These are phyloP conservation scores for Neuroscelio doddi DNA, from an alignment of 2,888 invertebrate species.

Conservation along the genomic window DNA sequence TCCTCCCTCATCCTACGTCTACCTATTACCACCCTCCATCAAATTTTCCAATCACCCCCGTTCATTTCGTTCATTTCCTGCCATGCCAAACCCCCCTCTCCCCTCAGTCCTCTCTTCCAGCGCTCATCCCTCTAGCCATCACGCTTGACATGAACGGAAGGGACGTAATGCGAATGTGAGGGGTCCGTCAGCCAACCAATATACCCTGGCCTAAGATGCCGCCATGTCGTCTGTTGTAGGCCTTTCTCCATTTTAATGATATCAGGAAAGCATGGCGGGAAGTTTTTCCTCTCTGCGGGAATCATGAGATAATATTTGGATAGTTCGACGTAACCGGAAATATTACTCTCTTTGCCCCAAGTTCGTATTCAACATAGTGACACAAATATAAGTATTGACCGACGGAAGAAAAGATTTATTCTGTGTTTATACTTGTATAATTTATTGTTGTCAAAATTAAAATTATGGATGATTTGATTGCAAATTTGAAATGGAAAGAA, in stretches of 20 bases:
- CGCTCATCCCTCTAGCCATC: conserved; percentile 25
- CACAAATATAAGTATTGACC: too few species aligned
- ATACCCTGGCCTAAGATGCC: conserved; percentile 38
- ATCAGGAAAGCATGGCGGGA: conserved; percentile 50
- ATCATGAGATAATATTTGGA: too few species aligned
- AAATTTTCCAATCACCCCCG: conserved; percentile 70
- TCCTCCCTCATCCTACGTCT: conserved; percentile 39
- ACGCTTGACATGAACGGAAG: conserved; percentile 47
- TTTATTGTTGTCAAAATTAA: too few species aligned
- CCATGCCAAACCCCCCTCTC: conserved; percentile 28
- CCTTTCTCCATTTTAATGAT: conserved; percentile 32
- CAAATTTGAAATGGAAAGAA: too few species aligned
- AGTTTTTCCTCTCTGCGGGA: conserved; percentile 59
- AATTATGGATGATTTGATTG: too few species aligned
- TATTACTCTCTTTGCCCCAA: too few species aligned
- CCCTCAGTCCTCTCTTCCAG: conserved; percentile 5
- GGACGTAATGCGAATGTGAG: conserved; percentile 51
- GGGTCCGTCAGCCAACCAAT: conserved; percentile 64
- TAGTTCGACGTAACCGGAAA: too few species aligned
- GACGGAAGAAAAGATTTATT: too few species aligned
- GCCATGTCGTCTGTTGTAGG: conserved; percentile 40
- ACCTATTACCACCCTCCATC: conserved; percentile 63
- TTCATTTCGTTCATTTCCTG: conserved; percentile 48
- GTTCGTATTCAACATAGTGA: too few species aligned
- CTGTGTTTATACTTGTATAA: too few species aligned